Percentiles rank a stretch among this genome's conserved stretches.
Evolutionary conservation across 1,140 invertebrate species (phyloP).

Genomic region (Drosophila nebulosa): DNA sequence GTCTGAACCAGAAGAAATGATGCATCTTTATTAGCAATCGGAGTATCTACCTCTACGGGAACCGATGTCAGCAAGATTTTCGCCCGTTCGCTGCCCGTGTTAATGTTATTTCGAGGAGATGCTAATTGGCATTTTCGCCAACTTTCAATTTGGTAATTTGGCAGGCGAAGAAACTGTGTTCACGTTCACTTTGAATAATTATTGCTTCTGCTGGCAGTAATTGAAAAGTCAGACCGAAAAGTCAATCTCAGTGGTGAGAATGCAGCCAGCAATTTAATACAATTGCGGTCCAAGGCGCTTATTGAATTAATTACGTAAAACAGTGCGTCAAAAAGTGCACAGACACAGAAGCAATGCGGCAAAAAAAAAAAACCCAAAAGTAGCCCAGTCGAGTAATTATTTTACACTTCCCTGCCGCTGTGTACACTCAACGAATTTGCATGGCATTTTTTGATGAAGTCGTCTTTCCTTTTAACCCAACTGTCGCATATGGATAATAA

Average conservation of each 20-base stretch:
- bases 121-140: slow-evolving; percentile 5
- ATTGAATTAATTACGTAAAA: slow-evolving; percentile 73
- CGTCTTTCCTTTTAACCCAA: slow-evolving; percentile 42
- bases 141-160: neutral
- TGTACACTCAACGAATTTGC: slow-evolving; percentile 1
- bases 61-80: neutral
- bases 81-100: slow-evolving; percentile 9
- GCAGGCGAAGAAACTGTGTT: slow-evolving; percentile 11
- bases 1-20: no score
- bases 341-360: slow-evolving; percentile 39
- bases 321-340: slow-evolving; percentile 51
- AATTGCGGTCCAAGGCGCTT: slow-evolving; percentile 70
- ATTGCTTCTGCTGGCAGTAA: slow-evolving; percentile 23
- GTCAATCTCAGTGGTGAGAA: slow-evolving; percentile 60
- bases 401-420: slow-evolving; percentile 61
- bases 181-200: slow-evolving; percentile 46
- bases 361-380: neutral
- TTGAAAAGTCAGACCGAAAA: slow-evolving; percentile 40
- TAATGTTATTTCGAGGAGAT: slow-evolving; percentile 36
- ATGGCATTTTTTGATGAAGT: slow-evolving; percentile 52
- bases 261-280: slow-evolving; percentile 67
- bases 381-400: slow-evolving; percentile 70
- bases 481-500: slow-evolving; percentile 51
- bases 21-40: no score
- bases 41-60: neutral